phyloP scores from a whole-genome alignment of 2,888 invertebrate genomes.

The Metallyticus violacea region DNA sequence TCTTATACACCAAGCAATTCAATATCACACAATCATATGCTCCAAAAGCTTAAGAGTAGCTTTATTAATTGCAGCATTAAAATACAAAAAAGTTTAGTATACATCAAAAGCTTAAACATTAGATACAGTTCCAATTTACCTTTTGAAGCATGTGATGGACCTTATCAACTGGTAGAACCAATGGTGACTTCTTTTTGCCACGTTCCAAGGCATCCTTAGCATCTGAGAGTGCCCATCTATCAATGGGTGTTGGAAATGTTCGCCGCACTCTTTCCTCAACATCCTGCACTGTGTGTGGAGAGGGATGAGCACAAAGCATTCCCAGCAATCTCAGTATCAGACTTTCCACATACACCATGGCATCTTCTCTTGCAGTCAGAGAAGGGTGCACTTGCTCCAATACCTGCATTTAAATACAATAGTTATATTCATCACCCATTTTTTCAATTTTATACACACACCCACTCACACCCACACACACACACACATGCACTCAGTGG shows the following conservation, averaged over 20 bases:
- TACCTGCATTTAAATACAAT: slow-evolving; percentile 66
- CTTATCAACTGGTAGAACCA: slow-evolving; percentile 82
- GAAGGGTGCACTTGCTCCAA: slow-evolving; percentile 88
- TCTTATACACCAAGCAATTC: too few species aligned
- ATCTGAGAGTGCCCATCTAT: slow-evolving; percentile 89
- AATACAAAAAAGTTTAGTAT: too few species aligned
- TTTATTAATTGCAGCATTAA: too few species aligned
- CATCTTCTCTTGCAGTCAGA: slow-evolving; percentile 81
- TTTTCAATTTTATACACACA: too few species aligned
- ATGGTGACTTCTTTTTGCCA: slow-evolving; percentile 65
- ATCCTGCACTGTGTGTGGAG: slow-evolving; percentile 80
- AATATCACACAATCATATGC: too few species aligned
- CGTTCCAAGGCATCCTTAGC: slow-evolving; percentile 81
- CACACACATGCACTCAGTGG: too few species aligned
- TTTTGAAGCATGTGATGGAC: slow-evolving; percentile 85
- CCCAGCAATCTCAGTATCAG: slow-evolving; percentile 84
- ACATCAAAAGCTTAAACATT: too few species aligned
- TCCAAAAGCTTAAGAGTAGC: too few species aligned
- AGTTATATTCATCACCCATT: not conserved
- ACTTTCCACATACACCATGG: slow-evolving; percentile 87
- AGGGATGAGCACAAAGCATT: slow-evolving; percentile 80
- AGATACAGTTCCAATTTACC: slow-evolving; percentile 46
- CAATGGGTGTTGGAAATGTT: slow-evolving; percentile 93
- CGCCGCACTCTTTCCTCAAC: slow-evolving; percentile 89
- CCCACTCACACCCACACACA: too few species aligned